Percentiles rank a stretch among this genome's conserved stretches.
Evolutionary conservation across 2,797 vertebrate species (phyloP).

Genomic region (Merluccius polli): DNA sequence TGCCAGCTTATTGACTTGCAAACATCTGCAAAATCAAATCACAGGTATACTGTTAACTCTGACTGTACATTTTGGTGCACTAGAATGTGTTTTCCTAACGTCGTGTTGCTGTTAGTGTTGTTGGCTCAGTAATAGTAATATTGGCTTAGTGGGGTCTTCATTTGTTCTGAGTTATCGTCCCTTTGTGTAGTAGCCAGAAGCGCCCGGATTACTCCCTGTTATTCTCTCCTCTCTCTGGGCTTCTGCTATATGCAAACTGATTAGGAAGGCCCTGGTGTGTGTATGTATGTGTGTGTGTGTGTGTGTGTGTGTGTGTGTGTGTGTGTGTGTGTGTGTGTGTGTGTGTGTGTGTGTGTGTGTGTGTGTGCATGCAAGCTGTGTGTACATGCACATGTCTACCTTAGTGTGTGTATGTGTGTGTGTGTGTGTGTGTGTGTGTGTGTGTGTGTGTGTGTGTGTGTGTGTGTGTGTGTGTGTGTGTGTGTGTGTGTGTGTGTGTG

Average conservation of each 20-base stretch:
- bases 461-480: conserved; percentile 5
- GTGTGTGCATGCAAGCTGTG: not conserved
- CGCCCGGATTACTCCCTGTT: not conserved
- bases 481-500: not conserved
- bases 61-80: not conserved
- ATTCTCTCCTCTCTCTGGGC: not conserved
- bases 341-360: not conserved
- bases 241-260: not conserved
- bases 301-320: too few species aligned
- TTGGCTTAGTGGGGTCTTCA: not conserved
- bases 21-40: not conserved
- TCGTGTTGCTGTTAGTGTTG: not conserved
- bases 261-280: conserved; percentile 9
- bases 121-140: not conserved
- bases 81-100: not conserved
- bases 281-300: not conserved
- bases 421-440: too few species aligned
- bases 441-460: conserved; percentile 4
- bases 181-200: not conserved
- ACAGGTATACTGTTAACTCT: not conserved
- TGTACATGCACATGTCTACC: not conserved
- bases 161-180: not conserved
- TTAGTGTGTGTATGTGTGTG: conserved; percentile 5
- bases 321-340: conserved; percentile 16
- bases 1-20: not conserved